phyloP scores from a whole-genome alignment of 2,113 vertebrate genomes.

The Todiramphus chloris region DNA sequence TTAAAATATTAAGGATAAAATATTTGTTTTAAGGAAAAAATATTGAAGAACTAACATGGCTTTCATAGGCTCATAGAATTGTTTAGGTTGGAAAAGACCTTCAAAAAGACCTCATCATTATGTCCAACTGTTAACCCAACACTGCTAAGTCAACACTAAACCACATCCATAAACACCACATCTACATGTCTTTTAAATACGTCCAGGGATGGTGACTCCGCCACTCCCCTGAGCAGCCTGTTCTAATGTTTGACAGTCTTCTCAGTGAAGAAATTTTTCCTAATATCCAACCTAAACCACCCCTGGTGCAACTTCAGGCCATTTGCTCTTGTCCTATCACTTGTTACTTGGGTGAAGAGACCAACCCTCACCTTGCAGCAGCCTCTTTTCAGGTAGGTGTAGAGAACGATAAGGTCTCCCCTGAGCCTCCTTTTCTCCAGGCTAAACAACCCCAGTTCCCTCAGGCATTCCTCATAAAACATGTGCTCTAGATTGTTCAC shows the following conservation, averaged over 20 bases:
- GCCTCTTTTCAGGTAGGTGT: background rate
- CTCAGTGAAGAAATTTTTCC: background rate
- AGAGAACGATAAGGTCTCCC: background rate
- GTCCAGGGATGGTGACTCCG: background rate
- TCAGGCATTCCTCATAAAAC: too few relatives aligned
- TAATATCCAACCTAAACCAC: background rate
- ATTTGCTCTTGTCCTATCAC: background rate
- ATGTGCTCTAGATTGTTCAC: too few relatives aligned
- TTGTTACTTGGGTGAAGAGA: background rate
- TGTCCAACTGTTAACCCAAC: background rate
- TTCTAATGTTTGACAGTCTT: background rate
- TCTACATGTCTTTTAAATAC: background rate
- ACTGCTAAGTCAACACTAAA: background rate
- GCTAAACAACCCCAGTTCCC: background rate
- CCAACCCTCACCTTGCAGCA: background rate
- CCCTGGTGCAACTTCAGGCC: fast-evolving
- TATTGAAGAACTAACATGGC: background rate
- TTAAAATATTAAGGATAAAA: too few relatives aligned
- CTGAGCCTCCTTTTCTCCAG: background rate
- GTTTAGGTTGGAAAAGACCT: background rate
- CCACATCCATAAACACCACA: too few relatives aligned
- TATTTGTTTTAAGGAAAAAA: background rate
- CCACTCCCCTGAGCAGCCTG: background rate
- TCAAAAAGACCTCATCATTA: background rate
- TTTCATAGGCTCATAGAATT: background rate